Evolutionary conservation across 2,888 invertebrate species (phyloP).

Genomic region (Drosophila birchii): DNA sequence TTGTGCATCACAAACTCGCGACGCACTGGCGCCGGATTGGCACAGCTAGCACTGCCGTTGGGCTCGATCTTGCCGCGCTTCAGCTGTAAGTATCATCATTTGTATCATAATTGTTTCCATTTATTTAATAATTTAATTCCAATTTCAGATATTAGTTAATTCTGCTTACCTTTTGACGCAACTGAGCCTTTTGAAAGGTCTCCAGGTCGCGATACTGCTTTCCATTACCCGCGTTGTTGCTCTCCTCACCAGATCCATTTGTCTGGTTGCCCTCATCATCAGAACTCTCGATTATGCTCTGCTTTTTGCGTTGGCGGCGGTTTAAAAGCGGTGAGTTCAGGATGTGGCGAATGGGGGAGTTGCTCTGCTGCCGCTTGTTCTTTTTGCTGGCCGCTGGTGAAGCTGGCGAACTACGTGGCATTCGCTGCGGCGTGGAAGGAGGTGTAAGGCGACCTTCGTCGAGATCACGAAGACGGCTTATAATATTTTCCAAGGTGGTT

Average conservation of each 20-base stretch:
- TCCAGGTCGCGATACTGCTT: slow-evolving; percentile 94
- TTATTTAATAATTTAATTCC: too few species aligned
- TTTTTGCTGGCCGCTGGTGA: slow-evolving; percentile 90
- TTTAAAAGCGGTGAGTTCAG: slow-evolving; percentile 94
- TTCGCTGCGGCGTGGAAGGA: slow-evolving; percentile 86
- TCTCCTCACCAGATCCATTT: slow-evolving; percentile 86
- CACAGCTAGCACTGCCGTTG: slow-evolving; percentile 83
- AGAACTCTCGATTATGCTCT: slow-evolving; percentile 90
- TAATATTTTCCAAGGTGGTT: slow-evolving; percentile 87
- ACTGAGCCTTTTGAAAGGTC: slow-evolving; percentile 95
- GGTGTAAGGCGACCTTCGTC: slow-evolving; percentile 86
- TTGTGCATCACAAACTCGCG: slow-evolving; percentile 98
- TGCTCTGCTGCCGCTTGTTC: slow-evolving; percentile 90
- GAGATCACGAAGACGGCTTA: slow-evolving; percentile 86
- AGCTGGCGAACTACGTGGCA: slow-evolving; percentile 91
- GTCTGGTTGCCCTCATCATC: slow-evolving; percentile 90
- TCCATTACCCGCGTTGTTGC: slow-evolving; percentile 85
- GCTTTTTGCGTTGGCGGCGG: slow-evolving; percentile 90
- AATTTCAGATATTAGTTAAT: neutral
- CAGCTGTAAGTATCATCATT: slow-evolving; percentile 85
- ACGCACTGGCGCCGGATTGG: slow-evolving; percentile 86
- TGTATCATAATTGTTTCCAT: neutral
- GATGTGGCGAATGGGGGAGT: slow-evolving; percentile 92
- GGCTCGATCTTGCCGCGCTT: slow-evolving; percentile 89
- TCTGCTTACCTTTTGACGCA: slow-evolving; percentile 92